Percentiles rank a stretch among this genome's conserved stretches.
phyloP scores from a whole-genome alignment of 2,888 invertebrate species.

The Dryobota labecula region DNA sequence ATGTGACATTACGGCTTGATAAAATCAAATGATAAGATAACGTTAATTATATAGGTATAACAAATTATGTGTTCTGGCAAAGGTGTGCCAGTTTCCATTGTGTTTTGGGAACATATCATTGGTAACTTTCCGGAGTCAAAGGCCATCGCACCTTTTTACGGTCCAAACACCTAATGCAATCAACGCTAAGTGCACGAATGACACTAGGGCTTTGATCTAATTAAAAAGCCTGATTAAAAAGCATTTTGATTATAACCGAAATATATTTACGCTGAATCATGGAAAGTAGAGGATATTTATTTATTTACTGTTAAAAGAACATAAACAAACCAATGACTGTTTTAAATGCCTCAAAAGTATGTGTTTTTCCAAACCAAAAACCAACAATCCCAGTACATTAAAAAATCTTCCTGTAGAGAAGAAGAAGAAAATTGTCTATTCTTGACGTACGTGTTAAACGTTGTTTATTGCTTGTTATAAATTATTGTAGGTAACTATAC shows the following conservation, averaged over 20 bases:
- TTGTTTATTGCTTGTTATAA: slow-evolving; percentile 18
- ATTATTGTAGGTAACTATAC: slow-evolving; percentile 9
- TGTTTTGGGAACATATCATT: neutral
- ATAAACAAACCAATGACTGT: neutral
- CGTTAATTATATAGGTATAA: neutral
- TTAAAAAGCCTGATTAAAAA: slow-evolving; percentile 20
- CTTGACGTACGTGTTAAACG: neutral
- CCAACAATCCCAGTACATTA: neutral
- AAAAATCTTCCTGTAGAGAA: neutral
- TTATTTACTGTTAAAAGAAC: neutral
- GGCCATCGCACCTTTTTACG: neutral
- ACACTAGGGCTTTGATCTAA: slow-evolving; percentile 1
- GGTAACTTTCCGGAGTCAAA: neutral
- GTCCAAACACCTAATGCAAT: slow-evolving; percentile 2
- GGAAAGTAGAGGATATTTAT: neutral
- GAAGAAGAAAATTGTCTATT: neutral
- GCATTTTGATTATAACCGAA: neutral
- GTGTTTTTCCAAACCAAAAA: neutral
- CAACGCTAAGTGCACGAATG: slow-evolving; percentile 20
- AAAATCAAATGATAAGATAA: slow-evolving; percentile 29
- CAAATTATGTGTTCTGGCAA: neutral
- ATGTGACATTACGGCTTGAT: neutral
- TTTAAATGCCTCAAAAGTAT: neutral
- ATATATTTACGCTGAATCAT: neutral
- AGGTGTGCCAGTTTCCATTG: slow-evolving; percentile 9